Evolutionary conservation across 2,888 invertebrate species (phyloP).

Genomic region (Xiphydria camelus): DNA sequence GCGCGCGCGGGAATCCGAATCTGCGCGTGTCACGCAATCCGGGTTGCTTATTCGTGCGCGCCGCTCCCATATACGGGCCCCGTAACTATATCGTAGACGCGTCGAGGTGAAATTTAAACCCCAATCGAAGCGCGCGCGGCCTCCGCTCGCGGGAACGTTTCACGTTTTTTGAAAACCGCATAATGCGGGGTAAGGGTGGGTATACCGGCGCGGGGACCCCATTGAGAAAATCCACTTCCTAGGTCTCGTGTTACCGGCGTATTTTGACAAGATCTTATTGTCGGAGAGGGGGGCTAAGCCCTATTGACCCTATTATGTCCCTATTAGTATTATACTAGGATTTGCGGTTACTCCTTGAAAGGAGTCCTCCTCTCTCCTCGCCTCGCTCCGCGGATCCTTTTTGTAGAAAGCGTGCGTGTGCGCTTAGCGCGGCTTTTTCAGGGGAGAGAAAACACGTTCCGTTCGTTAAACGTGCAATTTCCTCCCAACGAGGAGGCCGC

Average conservation of each 20-base stretch:
- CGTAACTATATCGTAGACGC: slow-evolving; percentile 21
- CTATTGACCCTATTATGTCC: slow-evolving; percentile 57
- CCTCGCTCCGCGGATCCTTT: slow-evolving; percentile 8
- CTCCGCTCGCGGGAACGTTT: slow-evolving; percentile 32
- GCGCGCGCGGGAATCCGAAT: slow-evolving; percentile 27
- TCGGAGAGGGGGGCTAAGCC: slow-evolving; percentile 47
- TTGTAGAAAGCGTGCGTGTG: not conserved
- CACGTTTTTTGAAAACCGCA: slow-evolving; percentile 47
- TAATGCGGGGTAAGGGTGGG: slow-evolving; percentile 31
- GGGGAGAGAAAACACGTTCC: not conserved
- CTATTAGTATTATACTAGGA: slow-evolving; percentile 58
- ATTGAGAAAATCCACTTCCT: slow-evolving; percentile 56
- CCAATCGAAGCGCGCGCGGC: slow-evolving; percentile 43
- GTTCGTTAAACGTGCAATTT: slow-evolving; percentile 23
- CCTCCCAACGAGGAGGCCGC: slow-evolving; percentile 7
- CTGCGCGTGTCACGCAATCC: slow-evolving; percentile 32
- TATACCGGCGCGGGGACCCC: slow-evolving; percentile 21
- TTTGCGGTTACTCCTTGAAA: slow-evolving; percentile 46
- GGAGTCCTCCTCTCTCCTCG: slow-evolving; percentile 14
- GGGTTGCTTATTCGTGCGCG: slow-evolving; percentile 18
- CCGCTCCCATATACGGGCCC: slow-evolving; percentile 20
- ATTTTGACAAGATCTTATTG: slow-evolving; percentile 58
- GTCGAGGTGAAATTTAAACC: slow-evolving; percentile 49
- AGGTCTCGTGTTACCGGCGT: slow-evolving; percentile 55
- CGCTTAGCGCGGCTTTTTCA: not conserved